Conservation (phyloP, 2,113 vertebrate species). For the Triplophysa siluroides region DNA sequence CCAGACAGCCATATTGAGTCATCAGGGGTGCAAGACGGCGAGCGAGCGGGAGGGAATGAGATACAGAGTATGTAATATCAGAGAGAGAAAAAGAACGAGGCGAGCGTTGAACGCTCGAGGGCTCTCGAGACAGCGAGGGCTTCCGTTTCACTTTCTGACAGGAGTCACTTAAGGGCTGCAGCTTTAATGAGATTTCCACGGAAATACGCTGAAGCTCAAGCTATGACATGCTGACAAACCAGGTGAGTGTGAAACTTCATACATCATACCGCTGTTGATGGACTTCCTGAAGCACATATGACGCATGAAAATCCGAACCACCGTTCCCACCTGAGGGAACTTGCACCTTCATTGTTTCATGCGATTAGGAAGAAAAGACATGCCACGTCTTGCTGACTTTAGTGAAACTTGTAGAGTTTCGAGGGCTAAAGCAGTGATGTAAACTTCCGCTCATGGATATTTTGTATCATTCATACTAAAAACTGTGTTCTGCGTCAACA, state of each 20-base stretch:
- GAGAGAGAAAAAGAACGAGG: not conserved
- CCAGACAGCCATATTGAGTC: slow-evolving; percentile 34
- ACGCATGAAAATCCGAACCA: not conserved
- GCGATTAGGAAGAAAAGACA: not conserved
- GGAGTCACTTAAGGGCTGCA: slow-evolving; percentile 9
- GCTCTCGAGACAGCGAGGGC: slow-evolving; percentile 6
- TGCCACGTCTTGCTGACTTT: not conserved
- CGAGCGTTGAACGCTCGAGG: not conserved
- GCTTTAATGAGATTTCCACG: slow-evolving; percentile 27
- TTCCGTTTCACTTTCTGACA: slow-evolving; percentile 30
- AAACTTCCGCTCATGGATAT: too few relatives aligned
- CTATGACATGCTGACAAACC: slow-evolving; percentile 1
- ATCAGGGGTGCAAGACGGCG: slow-evolving; percentile 26
- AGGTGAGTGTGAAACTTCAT: not conserved
- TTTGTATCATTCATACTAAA: too few relatives aligned
- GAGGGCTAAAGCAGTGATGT: too few relatives aligned
- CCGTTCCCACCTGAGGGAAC: not conserved
- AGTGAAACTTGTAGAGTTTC: not conserved
- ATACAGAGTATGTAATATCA: slow-evolving; percentile 9
- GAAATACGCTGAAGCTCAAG: slow-evolving; percentile 16
- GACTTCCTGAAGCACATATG: not conserved
- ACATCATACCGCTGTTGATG: too few relatives aligned
- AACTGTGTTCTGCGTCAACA: too few relatives aligned
- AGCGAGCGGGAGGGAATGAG: slow-evolving; percentile 27
- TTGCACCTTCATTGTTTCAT: not conserved